Base-by-base conservation (phyloP, 2,797 vertebrate species). In the Enteromius viviparus region DNA sequence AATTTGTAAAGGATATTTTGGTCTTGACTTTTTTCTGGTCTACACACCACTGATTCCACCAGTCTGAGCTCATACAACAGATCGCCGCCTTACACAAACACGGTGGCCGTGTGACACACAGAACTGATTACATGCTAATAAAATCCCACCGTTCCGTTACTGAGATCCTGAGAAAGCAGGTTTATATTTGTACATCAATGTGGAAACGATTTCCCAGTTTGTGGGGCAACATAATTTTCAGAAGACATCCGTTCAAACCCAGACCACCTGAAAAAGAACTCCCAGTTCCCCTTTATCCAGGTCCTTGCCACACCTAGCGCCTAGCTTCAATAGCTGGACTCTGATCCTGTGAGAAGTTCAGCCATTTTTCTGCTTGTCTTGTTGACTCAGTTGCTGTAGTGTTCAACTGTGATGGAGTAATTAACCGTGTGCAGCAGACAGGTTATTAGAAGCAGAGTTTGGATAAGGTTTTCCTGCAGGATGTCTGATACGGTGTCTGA, bases 51-150 rank as follows among this genome's bases (percentile, higher is more conserved):
- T 3, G 10, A 42, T 74, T 53, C 21, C 32, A n/a, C 19, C 34
- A 76, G 6, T 83, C 65, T 80, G 29, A 55, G 9, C 7, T 26
- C 40, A 29, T 81, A 47, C 34, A 53, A 26, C 74, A 51, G 71
- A 70, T 49, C 72, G 23, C 83, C 69, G 32, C 83, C 83, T 80
- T 85, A 66, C 8, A 58, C 81, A 81, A 88, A 88, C 81, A 86
- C 26, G 8, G 47, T 66, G 66, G 68, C 60, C 65, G 55, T 76
- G 60, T 60, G 71, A 29, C 72, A 51, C 42, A 51, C 19, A 55
- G 64, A 42, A 42, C 49, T 60, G 51, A 80, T 72, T 45, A 37
- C 60, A 80, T 65, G 60, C 19, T 69, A 74, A 80, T 84, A 75
- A 68, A 78, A 74, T 29, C 0, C 42, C 14, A 49, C 19, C 0